Evolutionary conservation across 2,797 vertebrate genomes (phyloP).

Genomic region (Typhlichthys eigenmanni): DNA sequence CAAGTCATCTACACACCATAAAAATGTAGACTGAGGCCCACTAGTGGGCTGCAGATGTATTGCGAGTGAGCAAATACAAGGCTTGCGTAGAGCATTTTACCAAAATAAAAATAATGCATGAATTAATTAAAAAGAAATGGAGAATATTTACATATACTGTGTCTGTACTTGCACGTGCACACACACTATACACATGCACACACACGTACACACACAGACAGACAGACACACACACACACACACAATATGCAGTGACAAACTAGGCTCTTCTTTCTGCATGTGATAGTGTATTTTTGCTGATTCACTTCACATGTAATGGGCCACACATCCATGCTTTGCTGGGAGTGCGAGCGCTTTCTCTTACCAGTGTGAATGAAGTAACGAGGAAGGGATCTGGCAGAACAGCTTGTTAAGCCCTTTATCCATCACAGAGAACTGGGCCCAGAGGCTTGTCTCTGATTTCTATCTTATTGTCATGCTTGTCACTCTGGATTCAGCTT

Average conservation of each 20-base stretch:
- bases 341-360: constrained; percentile 47
- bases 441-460: constrained; percentile 56
- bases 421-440: constrained; percentile 47
- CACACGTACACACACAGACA: not conserved
- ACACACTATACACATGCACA: not conserved
- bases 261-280: constrained; percentile 27
- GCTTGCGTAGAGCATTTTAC: too few species aligned
- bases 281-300: constrained; percentile 30
- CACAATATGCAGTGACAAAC: not conserved
- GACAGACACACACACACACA: not conserved
- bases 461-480: constrained; percentile 57
- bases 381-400: constrained; percentile 52
- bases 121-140: not conserved
- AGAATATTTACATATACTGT: not conserved
- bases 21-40: not conserved
- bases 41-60: too few species aligned
- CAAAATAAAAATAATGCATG: not conserved
- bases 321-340: constrained; percentile 48
- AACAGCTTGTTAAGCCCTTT: constrained; percentile 61
- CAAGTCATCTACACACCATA: constrained; percentile 15
- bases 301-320: constrained; percentile 40
- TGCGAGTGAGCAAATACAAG: too few species aligned
- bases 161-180: not conserved
- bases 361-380: constrained; percentile 51
- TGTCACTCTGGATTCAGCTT: constrained; percentile 56